phyloP scores from a whole-genome alignment of 2,888 invertebrate species.

The Caenorhabditis sulstoni region DNA sequence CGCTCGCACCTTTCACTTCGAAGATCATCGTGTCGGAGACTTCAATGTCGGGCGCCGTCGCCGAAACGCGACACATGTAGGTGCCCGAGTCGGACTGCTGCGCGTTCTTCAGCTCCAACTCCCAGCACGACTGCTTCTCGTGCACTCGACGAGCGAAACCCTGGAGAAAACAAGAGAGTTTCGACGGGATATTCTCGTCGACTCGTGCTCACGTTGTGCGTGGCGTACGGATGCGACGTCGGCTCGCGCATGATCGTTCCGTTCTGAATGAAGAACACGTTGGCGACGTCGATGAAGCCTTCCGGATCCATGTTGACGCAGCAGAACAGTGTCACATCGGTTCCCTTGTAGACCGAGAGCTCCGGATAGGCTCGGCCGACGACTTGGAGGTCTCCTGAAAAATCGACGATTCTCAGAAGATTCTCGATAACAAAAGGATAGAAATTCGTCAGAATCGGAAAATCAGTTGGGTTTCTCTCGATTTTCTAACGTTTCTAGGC shows the following conservation, averaged over 20 bases:
- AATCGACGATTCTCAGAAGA: too few relatives aligned
- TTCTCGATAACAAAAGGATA: too few relatives aligned
- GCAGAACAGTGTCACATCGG: conserved; percentile 75
- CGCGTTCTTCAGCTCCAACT: conserved; percentile 73
- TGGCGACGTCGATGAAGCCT: conserved; percentile 68
- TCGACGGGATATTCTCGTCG: too few relatives aligned
- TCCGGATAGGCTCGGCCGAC: conserved; percentile 70
- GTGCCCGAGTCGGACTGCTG: conserved; percentile 76
- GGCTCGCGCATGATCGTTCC: conserved; percentile 75
- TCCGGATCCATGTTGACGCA: conserved; percentile 79
- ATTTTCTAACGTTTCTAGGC: neutral
- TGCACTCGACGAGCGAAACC: conserved; percentile 31
- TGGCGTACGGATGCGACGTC: conserved; percentile 72
- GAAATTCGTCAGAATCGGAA: too few relatives aligned
- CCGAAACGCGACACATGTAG: conserved; percentile 73
- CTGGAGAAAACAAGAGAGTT: conserved; percentile 2
- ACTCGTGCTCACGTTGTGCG: conserved; percentile 60
- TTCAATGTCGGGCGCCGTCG: conserved; percentile 44
- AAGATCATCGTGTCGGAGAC: conserved; percentile 75
- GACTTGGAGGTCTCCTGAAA: conserved; percentile 74
- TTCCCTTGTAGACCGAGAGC: conserved; percentile 74
- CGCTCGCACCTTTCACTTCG: conserved; percentile 74
- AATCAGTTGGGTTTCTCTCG: too few relatives aligned
- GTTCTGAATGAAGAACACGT: conserved; percentile 78
- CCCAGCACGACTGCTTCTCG: conserved; percentile 73